These are phyloP conservation scores for Steatocranus sp. DNA, from an alignment of 2,797 vertebrate species.

Conservation along the genomic window DNA sequence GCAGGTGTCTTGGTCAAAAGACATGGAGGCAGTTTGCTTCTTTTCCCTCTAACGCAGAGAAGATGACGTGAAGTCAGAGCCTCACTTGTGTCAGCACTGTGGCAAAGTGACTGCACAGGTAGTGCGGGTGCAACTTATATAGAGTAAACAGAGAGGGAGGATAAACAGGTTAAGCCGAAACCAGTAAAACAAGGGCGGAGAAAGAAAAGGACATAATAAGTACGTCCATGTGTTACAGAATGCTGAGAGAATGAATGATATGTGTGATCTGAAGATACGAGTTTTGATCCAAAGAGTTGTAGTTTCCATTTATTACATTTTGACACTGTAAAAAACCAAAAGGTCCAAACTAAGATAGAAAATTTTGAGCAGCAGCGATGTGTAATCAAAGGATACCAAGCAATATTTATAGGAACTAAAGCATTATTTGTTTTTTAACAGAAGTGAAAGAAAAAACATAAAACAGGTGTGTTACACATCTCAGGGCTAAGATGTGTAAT, in stretches of 20 bases:
- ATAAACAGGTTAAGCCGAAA: constrained; percentile 84
- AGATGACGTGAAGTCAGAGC: background rate
- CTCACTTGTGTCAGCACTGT: constrained; percentile 38
- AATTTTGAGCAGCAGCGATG: background rate
- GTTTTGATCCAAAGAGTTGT: background rate
- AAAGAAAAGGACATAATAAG: constrained; percentile 54
- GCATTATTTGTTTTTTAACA: background rate
- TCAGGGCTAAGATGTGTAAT: background rate
- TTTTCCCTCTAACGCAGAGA: background rate
- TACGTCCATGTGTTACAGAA: constrained; percentile 33
- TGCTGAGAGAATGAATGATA: constrained; percentile 55
- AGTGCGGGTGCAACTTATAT: constrained; percentile 62
- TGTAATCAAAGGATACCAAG: background rate
- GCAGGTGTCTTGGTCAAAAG: constrained; percentile 71
- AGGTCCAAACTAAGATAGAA: background rate
- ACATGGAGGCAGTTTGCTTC: constrained; percentile 47
- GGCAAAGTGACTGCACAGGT: constrained; percentile 66
- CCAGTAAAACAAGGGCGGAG: constrained; percentile 75
- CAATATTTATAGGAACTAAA: background rate
- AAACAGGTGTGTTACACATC: background rate
- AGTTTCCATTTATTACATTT: background rate
- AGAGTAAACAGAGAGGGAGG: constrained; percentile 77
- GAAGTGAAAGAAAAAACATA: background rate
- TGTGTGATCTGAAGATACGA: constrained; percentile 35
- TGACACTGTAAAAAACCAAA: background rate